phyloP scores from a whole-genome alignment of 2,113 vertebrate genomes.

The Microcebus ravelobensis region DNA sequence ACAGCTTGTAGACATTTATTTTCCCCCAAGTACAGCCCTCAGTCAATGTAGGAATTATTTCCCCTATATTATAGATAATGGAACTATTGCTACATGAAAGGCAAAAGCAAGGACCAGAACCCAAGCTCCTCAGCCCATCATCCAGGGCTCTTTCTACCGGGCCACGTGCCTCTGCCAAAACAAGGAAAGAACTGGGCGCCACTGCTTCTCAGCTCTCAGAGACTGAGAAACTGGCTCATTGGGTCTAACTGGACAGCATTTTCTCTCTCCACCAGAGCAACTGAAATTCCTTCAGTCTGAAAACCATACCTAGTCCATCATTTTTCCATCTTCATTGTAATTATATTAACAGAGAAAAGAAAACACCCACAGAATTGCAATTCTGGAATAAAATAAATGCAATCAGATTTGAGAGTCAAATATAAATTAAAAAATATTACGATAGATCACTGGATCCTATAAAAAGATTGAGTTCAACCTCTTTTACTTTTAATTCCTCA shows the following conservation, averaged over 20 bases:
- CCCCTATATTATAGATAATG: background rate
- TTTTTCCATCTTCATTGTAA: background rate
- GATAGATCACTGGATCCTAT: background rate
- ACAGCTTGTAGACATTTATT: background rate
- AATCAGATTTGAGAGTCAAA: background rate
- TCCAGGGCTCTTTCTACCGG: background rate
- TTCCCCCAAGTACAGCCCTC: background rate
- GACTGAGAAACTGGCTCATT: background rate
- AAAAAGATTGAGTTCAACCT: conserved; percentile 1
- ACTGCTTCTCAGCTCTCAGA: background rate
- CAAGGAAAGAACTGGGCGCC: background rate
- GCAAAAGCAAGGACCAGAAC: background rate
- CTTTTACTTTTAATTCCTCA: conserved; percentile 43
- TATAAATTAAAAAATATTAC: background rate
- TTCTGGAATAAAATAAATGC: background rate
- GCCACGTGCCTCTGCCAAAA: background rate
- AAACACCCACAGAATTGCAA: background rate
- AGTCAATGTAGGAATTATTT: background rate
- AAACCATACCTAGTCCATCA: background rate
- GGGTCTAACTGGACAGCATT: background rate
- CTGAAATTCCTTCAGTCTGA: background rate
- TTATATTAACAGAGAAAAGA: background rate
- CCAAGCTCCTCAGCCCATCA: background rate
- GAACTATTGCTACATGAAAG: background rate
- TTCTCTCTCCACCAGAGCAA: background rate